Base-by-base conservation (phyloP, 2,888 invertebrate species). In the Latrodectus elegans region DNA sequence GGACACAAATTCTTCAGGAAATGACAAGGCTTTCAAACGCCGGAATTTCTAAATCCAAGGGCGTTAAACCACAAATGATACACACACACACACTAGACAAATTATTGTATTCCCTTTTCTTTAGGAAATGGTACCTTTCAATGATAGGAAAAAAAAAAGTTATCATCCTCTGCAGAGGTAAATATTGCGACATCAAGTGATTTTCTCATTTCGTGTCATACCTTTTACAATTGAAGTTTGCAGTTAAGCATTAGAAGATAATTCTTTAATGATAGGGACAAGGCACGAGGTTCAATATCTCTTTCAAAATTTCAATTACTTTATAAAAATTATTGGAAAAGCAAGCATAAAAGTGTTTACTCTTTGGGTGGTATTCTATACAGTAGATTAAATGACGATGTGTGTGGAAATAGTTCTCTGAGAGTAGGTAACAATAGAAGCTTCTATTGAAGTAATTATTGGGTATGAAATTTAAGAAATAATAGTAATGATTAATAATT, bases 181-280 rank as follows among this genome's bases (percentile, higher is more conserved):
- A 51, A 22, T 76, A 76, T 76, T 76, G 22, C 38, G 55, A 52
- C 17, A 55, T n/a, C 12, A 60, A 60, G 60, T 60, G 71, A 55
- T 72, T 71, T 55, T 79, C n/a, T 79, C 71, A 79, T 79, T 78
- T 78, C 53, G 53, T 78, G 70, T 68, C 70, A 71, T 38, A n/a
- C 8, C 15, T 17, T 10, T 55, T 0, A 68, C 70, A 68, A 53
- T 53, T 26, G 12, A 70, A 77, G 67, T 68, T 52, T 53, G 49
- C 12, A 52, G 26, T 4, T 68, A 55, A 74, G 22, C 60, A 60
- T 74, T 74, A 11, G 60, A 74, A 26, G 60, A 60, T 60, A 55
- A 15, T 12, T 38, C n/a, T 60, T 12, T 60, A 60, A 60, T 60
- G 12, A 60, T 60, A 60, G 60, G 12, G 55, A n/a, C 14, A 15